These are phyloP conservation scores for Himalopsyche kuldschensis DNA, from an alignment of 2,888 invertebrate species.

Conservation along the genomic window DNA sequence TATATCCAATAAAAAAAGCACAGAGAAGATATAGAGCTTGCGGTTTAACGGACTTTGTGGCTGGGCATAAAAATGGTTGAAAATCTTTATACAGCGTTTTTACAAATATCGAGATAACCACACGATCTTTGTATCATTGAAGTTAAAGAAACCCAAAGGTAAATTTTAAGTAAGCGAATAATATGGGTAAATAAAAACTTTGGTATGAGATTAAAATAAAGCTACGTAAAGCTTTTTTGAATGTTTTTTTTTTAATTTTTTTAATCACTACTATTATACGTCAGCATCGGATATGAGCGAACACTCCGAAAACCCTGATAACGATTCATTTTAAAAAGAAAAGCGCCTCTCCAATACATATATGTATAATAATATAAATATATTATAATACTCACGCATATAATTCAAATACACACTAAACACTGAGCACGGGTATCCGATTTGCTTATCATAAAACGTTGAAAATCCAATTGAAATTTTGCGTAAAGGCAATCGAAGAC, in stretches of 20 bases:
- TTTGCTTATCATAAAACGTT: constrained; percentile 10
- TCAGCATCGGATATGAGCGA: background rate
- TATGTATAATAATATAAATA: background rate
- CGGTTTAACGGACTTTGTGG: too few species aligned
- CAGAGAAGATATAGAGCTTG: too few species aligned
- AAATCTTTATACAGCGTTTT: too few species aligned
- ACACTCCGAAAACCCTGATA: background rate
- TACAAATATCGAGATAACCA: too few species aligned
- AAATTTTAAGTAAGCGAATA: too few species aligned
- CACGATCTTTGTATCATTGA: too few species aligned
- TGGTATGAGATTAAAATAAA: background rate
- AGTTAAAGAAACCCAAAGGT: too few species aligned
- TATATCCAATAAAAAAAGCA: too few species aligned
- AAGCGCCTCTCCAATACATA: background rate
- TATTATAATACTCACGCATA: background rate
- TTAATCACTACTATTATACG: background rate
- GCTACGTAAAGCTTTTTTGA: background rate
- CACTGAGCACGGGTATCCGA: background rate
- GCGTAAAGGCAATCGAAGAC: background rate
- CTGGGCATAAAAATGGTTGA: too few species aligned
- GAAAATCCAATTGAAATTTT: constrained; percentile 17
- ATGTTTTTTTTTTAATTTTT: background rate
- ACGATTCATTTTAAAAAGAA: background rate
- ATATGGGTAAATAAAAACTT: background rate
- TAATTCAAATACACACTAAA: background rate